Evolutionary conservation across 2,888 invertebrate genomes (phyloP).

Genomic region (Myopa tessellatipennis): DNA sequence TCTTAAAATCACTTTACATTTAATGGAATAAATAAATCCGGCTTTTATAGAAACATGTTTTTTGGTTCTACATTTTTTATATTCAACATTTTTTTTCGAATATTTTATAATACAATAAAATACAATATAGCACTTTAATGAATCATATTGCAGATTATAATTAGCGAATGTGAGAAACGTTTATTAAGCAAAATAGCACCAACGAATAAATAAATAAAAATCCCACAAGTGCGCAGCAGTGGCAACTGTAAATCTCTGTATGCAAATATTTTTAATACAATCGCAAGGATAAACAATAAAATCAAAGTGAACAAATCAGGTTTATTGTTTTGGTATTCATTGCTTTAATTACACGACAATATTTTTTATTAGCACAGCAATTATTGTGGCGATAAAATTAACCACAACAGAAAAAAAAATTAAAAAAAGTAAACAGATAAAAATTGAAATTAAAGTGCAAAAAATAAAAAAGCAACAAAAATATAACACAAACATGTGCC

Average conservation of each 20-base stretch:
- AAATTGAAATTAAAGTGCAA: background rate
- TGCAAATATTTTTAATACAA: conserved; percentile 4
- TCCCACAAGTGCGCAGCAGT: background rate
- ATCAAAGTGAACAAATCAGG: background rate
- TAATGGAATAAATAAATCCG: too few species aligned
- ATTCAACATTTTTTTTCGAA: too few species aligned
- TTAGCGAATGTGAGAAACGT: background rate
- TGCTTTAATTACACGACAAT: background rate
- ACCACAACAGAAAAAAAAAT: background rate
- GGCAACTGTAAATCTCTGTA: background rate
- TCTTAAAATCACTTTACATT: too few species aligned
- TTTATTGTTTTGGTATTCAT: background rate
- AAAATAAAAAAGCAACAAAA: too few species aligned
- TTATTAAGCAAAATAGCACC: background rate
- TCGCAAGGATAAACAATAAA: conserved; percentile 6
- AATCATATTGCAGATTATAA: too few species aligned
- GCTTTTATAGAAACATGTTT: too few species aligned
- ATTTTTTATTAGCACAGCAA: background rate
- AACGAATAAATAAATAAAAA: background rate
- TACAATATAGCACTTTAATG: too few species aligned
- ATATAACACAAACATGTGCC: too few species aligned
- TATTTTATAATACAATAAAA: too few species aligned
- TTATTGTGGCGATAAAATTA: conserved; percentile 5
- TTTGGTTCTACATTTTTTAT: too few species aligned
- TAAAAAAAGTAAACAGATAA: background rate